These are phyloP conservation scores for Laothoe populi DNA, from an alignment of 2,888 invertebrate genomes.

Conservation along the genomic window DNA sequence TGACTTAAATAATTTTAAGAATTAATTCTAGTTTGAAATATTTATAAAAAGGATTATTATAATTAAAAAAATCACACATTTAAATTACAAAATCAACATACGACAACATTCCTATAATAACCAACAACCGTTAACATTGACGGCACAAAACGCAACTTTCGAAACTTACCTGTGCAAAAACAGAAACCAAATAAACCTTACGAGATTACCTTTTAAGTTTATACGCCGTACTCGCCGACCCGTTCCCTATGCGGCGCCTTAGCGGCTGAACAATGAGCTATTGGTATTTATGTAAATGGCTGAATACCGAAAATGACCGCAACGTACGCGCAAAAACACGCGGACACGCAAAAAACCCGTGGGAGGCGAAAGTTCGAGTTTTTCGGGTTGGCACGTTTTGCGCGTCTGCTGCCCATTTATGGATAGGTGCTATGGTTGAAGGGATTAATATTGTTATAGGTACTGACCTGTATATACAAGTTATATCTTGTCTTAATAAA, in stretches of 20 bases:
- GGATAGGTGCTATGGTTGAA: not conserved
- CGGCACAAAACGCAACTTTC: conserved; percentile 41
- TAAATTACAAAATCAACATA: not conserved
- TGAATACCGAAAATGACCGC: conserved; percentile 79
- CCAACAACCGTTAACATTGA: conserved; percentile 18
- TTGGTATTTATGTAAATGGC: conserved; percentile 81
- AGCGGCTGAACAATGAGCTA: conserved; percentile 77
- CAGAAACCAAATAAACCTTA: conserved; percentile 52
- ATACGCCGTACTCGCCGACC: conserved; percentile 48
- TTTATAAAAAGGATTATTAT: no score
- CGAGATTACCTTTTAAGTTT: conserved; percentile 54
- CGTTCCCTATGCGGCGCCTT: conserved; percentile 72
- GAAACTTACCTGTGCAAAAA: conserved; percentile 51
- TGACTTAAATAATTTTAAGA: not conserved
- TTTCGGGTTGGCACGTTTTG: conserved; percentile 69
- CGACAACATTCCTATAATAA: conserved; percentile 12
- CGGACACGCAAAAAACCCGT: conserved; percentile 64
- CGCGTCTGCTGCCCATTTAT: conserved; percentile 30
- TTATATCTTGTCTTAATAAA: no score
- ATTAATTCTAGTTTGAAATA: no score
- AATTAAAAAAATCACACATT: not conserved
- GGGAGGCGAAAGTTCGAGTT: conserved; percentile 73
- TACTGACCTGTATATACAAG: not conserved
- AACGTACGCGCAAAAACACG: conserved; percentile 72
- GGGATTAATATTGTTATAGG: not conserved